phyloP scores from a whole-genome alignment of 2,797 vertebrate genomes.

The Denticeps clupeoides region DNA sequence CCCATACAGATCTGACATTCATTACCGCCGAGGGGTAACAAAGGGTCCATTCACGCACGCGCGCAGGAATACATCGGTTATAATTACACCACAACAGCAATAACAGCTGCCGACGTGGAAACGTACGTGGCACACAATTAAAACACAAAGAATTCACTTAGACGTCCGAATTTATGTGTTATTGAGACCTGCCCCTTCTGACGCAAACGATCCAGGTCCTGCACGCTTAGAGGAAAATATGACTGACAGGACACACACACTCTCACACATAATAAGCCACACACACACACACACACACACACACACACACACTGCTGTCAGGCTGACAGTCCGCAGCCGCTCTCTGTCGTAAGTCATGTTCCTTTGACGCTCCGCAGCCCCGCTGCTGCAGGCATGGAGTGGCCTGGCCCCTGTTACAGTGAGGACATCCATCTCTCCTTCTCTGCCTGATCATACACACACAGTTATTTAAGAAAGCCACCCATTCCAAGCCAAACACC shows the following conservation, averaged over 20 bases:
- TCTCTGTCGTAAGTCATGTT: background rate
- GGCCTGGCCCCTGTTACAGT: conserved; percentile 38
- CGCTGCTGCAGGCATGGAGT: conserved; percentile 31
- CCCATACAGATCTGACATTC: background rate
- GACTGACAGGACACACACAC: conserved; percentile 21
- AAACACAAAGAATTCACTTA: too few species aligned
- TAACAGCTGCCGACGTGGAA: too few species aligned
- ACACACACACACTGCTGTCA: conserved; percentile 25
- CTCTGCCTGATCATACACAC: too few species aligned
- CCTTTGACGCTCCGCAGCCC: conserved; percentile 25
- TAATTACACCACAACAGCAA: too few species aligned
- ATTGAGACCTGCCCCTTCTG: too few species aligned
- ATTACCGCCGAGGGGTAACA: background rate
- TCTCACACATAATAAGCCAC: conserved; percentile 25
- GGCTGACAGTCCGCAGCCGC: conserved; percentile 27
- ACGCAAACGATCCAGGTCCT: too few species aligned
- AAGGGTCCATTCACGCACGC: too few species aligned
- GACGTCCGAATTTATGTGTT: too few species aligned
- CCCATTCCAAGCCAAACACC: too few species aligned
- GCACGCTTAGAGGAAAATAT: background rate
- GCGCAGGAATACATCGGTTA: too few species aligned
- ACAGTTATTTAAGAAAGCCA: too few species aligned
- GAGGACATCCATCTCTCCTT: background rate
- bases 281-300: conserved; percentile 10
- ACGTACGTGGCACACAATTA: too few species aligned